Evolutionary conservation across 1,140 invertebrate species (phyloP), one percentile per base, ranked within the genome.

Genomic region (Colletes gigas): DNA sequence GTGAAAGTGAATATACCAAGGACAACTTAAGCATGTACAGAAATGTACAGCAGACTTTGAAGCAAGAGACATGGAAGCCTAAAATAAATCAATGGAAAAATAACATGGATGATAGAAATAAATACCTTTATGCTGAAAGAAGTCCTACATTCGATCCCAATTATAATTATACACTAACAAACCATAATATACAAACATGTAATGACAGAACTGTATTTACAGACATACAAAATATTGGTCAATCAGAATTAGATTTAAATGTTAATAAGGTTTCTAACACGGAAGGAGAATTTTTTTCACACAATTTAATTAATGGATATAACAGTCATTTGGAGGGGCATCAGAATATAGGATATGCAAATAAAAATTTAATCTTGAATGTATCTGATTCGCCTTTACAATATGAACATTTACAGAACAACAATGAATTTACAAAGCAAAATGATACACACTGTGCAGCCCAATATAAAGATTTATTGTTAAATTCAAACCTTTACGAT

Each of bases 401-500:
- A 21, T n/a, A 50, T 54, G 54, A 60, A 70, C 39, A 77, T 69
- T 59, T 59, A 39, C 47, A 12, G 4, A 60, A 41, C 7, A 7
- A 12, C 4, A 59, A 0, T 19, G 52, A n/a, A 19, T 47, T 14
- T 52, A 9, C 39, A 10, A 68, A 78, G 17, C 30, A 63, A 8
- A 44, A 54, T 54, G n/a, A 54, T 30, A 44, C 10, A n/a, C 14
- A 59, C 0, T 9, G 5, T 50, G 10, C 19, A 9, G 0, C 21
- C 1, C 41, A 62, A 14, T 50, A 63, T 44, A 44, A 63, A 21
- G 21, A 78, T 30, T 54, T n/a, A 3, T 17, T 41, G 1, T 19
- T 17, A 15, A 73, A 73, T 72, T 5, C 12, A 30, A 72, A 72
- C 14, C 10, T 77, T 39, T 65, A 41, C 9, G 19, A 78, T 30